Conservation (phyloP, 2,888 invertebrate species). For the Cephus pygmeus region DNA sequence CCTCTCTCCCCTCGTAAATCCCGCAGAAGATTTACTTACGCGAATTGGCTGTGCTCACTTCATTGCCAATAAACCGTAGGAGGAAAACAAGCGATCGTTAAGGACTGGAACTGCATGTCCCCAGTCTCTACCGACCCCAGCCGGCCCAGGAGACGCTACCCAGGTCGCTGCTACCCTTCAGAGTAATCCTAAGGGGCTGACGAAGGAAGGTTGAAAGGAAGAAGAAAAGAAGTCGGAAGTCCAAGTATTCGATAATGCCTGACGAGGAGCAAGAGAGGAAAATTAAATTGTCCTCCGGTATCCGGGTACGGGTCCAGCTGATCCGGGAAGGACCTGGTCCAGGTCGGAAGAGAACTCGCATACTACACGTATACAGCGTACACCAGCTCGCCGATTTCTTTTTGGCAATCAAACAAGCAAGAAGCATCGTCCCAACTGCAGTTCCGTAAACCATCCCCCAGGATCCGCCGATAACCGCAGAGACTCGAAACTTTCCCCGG, state of each 20-base stretch:
- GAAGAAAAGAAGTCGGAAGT: background rate
- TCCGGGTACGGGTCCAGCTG: too few species aligned
- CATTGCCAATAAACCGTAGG: conserved; percentile 12
- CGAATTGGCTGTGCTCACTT: conserved; percentile 19
- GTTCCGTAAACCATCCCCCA: conserved; percentile 12
- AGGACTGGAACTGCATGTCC: background rate
- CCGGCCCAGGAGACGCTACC: too few species aligned
- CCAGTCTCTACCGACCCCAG: background rate
- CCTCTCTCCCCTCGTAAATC: conserved; percentile 31
- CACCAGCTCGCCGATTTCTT: conserved; percentile 17
- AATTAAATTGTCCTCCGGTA: conserved; percentile 29
- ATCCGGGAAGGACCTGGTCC: too few species aligned
- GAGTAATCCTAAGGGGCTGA: background rate
- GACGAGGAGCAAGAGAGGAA: conserved; percentile 12
- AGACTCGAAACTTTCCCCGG: conserved; percentile 28
- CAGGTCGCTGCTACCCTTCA: background rate
- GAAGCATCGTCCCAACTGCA: conserved; percentile 15
- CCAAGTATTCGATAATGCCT: background rate
- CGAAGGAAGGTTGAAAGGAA: background rate
- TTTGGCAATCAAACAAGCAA: conserved; percentile 38
- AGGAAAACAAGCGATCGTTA: background rate
- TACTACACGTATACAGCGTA: too few species aligned
- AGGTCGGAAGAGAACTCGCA: too few species aligned
- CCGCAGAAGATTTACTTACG: conserved; percentile 39
- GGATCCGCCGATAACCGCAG: conserved; percentile 5